Conservation (phyloP, 2,797 vertebrate species). For the Rhinophrynus dorsalis region DNA sequence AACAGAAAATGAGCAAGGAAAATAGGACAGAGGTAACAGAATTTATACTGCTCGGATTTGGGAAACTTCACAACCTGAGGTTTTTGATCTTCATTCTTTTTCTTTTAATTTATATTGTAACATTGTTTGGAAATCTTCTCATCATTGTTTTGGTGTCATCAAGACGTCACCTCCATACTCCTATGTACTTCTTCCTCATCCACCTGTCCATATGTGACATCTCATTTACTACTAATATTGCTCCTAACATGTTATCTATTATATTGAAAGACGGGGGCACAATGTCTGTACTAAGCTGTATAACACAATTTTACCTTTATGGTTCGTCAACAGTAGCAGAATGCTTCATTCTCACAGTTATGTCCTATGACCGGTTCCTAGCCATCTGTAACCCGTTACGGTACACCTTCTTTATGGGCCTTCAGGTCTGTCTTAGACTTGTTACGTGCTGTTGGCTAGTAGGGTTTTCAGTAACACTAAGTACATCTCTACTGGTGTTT, state of each 20-base stretch:
- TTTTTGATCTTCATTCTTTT: constrained; percentile 4
- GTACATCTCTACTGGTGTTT: background rate
- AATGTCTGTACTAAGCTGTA: too few relatives aligned
- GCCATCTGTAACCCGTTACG: constrained; percentile 18
- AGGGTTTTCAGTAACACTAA: background rate
- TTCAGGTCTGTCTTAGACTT: background rate
- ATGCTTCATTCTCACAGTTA: too few relatives aligned
- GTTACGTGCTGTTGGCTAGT: background rate
- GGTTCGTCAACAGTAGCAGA: too few relatives aligned
- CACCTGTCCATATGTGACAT: constrained; percentile 18
- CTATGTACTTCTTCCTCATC: constrained; percentile 19
- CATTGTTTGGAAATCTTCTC: constrained; percentile 16
- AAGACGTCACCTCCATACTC: background rate
- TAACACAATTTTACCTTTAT: too few relatives aligned
- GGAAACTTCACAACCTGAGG: background rate
- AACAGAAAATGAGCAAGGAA: background rate
- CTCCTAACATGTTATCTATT: constrained; percentile 5
- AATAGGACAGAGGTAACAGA: background rate
- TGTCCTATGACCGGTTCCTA: too few relatives aligned
- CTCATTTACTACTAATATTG: constrained; percentile 16
- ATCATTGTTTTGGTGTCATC: background rate
- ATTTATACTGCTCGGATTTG: constrained; percentile 2
- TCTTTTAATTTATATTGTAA: constrained; percentile 1
- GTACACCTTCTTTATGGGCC: background rate
- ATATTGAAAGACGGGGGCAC: background rate